Evolutionary conservation across 1,140 invertebrate genomes (phyloP).

Genomic region (Zaprionus capensis): DNA sequence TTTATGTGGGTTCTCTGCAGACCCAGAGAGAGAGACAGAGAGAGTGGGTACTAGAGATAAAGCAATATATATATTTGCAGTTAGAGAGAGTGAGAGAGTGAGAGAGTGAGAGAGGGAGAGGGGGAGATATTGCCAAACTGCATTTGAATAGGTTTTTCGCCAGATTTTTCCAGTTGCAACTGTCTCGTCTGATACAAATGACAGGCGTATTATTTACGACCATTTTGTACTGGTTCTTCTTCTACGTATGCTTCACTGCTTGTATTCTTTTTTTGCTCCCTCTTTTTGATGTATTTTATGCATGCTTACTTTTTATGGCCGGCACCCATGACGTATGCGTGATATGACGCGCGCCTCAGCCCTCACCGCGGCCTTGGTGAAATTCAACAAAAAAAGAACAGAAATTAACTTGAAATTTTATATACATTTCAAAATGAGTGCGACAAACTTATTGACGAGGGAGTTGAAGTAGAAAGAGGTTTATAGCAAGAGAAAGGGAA

Average conservation of each 20-base stretch:
- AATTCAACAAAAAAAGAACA: not conserved
- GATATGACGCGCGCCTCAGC: slow-evolving; percentile 44
- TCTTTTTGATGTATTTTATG: slow-evolving; percentile 41
- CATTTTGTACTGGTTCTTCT: slow-evolving; percentile 11
- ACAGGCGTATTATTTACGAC: slow-evolving; percentile 61
- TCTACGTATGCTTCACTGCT: slow-evolving; percentile 10
- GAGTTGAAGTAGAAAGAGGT: not conserved
- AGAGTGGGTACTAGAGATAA: not conserved
- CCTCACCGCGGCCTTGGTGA: slow-evolving; percentile 44
- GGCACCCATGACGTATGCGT: slow-evolving; percentile 69
- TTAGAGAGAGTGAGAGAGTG: not conserved
- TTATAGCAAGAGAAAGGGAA: not conserved
- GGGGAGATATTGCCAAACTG: slow-evolving; percentile 1
- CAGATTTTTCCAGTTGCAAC: slow-evolving; percentile 37
- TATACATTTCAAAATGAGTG: slow-evolving; percentile 37
- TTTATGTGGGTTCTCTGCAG: slow-evolving; percentile 23
- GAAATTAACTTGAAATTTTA: slow-evolving; percentile 40
- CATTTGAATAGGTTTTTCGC: slow-evolving; percentile 26
- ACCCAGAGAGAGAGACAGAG: slow-evolving; percentile 2
- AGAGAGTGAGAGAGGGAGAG: not conserved
- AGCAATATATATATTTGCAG: not conserved
- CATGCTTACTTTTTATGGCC: slow-evolving; percentile 66
- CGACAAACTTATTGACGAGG: not conserved
- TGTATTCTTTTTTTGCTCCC: not conserved
- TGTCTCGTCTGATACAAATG: slow-evolving; percentile 64